Percentiles rank a stretch among this genome's conserved stretches.
Conservation (phyloP, 2,888 invertebrate species). For the Chaitophorus viminalis region DNA sequence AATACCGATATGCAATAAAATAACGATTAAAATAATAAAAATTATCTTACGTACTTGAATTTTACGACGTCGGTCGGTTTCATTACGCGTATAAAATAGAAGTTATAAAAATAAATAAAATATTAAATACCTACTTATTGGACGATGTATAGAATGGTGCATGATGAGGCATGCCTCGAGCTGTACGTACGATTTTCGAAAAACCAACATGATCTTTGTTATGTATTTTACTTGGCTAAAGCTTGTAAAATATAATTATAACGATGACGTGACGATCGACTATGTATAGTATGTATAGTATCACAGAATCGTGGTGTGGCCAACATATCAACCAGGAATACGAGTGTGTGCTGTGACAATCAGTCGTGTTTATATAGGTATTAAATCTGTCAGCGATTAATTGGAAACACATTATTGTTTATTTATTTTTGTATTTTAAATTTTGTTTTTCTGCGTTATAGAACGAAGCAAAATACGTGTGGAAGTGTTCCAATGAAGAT, state of each 20-base stretch:
- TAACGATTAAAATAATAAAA: not conserved
- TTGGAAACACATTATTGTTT: not conserved
- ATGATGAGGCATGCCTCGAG: not conserved
- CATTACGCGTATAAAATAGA: not conserved
- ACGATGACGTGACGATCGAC: not conserved
- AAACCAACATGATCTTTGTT: not conserved
- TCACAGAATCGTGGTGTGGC: not conserved
- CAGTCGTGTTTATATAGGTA: not conserved
- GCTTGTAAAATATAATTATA: conserved; percentile 29
- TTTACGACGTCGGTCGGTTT: not conserved
- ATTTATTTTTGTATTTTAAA: not conserved
- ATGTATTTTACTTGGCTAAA: not conserved
- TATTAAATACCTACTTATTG: not conserved
- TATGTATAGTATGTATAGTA: not conserved
- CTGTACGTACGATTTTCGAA: not conserved
- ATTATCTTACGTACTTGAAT: not conserved
- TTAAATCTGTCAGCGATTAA: conserved; percentile 13
- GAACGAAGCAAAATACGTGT: not conserved
- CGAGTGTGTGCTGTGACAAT: not conserved
- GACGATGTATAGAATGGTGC: not conserved
- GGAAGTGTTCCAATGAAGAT: conserved; percentile 17
- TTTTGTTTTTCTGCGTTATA: not conserved
- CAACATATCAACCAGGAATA: not conserved
- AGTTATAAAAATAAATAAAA: not conserved
- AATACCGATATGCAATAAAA: not conserved